phyloP scores from a whole-genome alignment of 2,797 vertebrate genomes.

The Lateolabrax maculatus region DNA sequence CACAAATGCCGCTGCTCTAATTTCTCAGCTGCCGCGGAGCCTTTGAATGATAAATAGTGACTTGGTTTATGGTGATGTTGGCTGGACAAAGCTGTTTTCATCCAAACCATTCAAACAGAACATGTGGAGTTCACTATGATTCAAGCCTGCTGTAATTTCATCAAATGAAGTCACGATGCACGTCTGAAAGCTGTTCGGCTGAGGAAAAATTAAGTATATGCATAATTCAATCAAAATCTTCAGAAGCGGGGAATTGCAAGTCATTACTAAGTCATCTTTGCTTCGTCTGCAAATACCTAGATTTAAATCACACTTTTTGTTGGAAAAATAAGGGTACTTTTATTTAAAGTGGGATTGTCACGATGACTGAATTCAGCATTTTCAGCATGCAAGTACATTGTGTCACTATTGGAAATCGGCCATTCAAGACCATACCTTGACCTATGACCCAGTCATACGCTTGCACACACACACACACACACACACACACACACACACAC shows the following conservation, averaged over 20 bases:
- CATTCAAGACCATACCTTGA: background rate
- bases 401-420: background rate
- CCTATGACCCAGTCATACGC: background rate
- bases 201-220: constrained; percentile 2
- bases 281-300: background rate
- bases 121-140: constrained; percentile 33
- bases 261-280: constrained; percentile 12
- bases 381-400: background rate
- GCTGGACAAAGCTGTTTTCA: constrained; percentile 52
- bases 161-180: constrained; percentile 27
- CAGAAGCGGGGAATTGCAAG: constrained; percentile 21
- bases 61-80: background rate
- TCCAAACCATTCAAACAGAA: constrained; percentile 36
- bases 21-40: constrained; percentile 17
- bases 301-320: background rate
- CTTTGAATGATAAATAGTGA: constrained; percentile 37
- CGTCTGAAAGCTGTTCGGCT: constrained; percentile 33
- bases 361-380: background rate
- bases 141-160: constrained; percentile 30
- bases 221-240: constrained; percentile 52
- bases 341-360: background rate
- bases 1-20: constrained; percentile 14
- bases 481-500: background rate
- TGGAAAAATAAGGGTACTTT: background rate
- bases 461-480: too few species aligned